Percentiles rank a stretch among this genome's conserved stretches.
Evolutionary conservation across 1,140 invertebrate genomes (phyloP).

Genomic region (Cecropterus lyciades): DNA sequence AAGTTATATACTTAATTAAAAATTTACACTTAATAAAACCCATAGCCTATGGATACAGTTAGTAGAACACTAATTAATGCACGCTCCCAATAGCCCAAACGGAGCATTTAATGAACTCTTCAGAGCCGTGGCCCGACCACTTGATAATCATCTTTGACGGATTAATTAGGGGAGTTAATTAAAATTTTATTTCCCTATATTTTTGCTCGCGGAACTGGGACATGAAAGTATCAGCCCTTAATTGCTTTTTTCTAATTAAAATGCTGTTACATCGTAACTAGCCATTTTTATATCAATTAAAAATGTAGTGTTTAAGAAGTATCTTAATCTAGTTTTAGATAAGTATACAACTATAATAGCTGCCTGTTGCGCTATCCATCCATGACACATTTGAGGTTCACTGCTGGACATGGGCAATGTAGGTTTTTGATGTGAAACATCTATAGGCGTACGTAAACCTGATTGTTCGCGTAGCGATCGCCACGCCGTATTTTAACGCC

Average conservation of each 20-base stretch:
- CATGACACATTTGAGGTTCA: no score
- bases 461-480: no score
- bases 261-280: not conserved
- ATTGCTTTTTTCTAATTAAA: slow-evolving; percentile 20
- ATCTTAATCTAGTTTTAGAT: no score
- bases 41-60: no score
- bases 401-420: no score
- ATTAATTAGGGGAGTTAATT: slow-evolving; percentile 23
- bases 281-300: no score
- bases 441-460: no score
- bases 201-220: not conserved
- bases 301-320: no score
- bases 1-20: not conserved
- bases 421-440: no score
- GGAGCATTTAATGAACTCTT: slow-evolving; percentile 14
- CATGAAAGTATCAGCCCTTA: not conserved
- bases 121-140: slow-evolving; percentile 6
- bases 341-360: no score
- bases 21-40: not conserved
- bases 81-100: not conserved
- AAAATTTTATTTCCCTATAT: slow-evolving; percentile 17
- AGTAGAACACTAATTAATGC: slow-evolving; percentile 1
- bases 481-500: no score
- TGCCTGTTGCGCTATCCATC: no score
- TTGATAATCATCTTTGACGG: slow-evolving; percentile 23